Evolutionary conservation across 2,888 invertebrate genomes (phyloP).

Genomic region (Lydus trimaculatus): DNA sequence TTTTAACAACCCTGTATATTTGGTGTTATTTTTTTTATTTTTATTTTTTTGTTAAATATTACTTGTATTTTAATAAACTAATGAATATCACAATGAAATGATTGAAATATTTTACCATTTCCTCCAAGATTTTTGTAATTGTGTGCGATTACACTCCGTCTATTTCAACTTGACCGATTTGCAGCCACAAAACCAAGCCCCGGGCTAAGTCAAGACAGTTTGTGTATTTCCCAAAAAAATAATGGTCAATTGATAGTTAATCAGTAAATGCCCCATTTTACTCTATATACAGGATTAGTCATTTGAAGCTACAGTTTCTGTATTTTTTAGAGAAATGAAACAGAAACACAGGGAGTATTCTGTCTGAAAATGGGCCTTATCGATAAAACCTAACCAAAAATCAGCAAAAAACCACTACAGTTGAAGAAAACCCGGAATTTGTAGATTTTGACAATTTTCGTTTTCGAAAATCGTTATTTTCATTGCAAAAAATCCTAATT

Average conservation of each 20-base stretch:
- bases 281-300: no score
- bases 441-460: no score
- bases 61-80: background rate
- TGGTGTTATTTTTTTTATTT: background rate
- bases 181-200: background rate
- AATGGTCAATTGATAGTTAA: background rate
- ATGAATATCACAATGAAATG: slow-evolving; percentile 6
- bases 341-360: no score
- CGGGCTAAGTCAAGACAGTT: background rate
- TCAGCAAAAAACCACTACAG: no score
- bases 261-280: background rate
- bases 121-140: background rate
- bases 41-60: background rate
- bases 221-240: no score
- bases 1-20: slow-evolving; percentile 7
- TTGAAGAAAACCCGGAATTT: no score
- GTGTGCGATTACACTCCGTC: background rate
- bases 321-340: no score
- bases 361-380: no score
- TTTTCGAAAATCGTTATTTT: no score
- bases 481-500: no score
- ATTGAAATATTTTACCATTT: slow-evolving; percentile 6
- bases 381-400: no score
- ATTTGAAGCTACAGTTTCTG: no score
- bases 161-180: background rate